Evolutionary conservation across 2,797 vertebrate genomes (phyloP), one percentile per base, ranked within the genome.

Genomic region (Setipinna tenuifilis): DNA sequence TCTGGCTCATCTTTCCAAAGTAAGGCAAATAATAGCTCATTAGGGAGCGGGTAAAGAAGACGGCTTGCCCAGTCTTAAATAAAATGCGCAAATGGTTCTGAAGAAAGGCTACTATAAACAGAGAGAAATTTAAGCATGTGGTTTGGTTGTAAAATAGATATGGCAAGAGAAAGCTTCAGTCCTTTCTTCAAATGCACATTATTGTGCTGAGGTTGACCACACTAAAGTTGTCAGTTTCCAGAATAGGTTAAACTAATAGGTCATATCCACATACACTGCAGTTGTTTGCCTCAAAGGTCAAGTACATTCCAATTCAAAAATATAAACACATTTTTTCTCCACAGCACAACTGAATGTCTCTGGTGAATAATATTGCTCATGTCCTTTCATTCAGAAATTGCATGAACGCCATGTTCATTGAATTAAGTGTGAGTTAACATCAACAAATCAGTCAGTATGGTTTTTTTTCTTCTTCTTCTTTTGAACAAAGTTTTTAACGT

Each of bases 221-320:
- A 78, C 11, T 78, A 54, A 54, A 17, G 71, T 44, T 21, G 35
- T 78, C 19, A 44, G 16, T 78, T 44, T 78, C 44, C 35, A 78
- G 35, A 41, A 44, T n/a, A 75, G 68, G 31, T 75, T 75, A 17
- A 35, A 75, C 28, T 14, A 19, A 78, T 16, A 16, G 6, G 31
- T 44, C 71, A 21, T 6, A 78, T 78, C 71, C 17, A 78, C 35
- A 81, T 62, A 25, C 65, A 31, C 31, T 17, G 25, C 83, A 81
- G 31, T 75, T 31, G 81, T 88, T 83, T 68, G 78, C 35, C 62
- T 65, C 83, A 89, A 83, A 44, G 68, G 87, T 88, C 82, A 48
- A 84, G 78, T 88, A 88, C 68, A 90, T 87, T 90, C 87, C 83
- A 82, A 82, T 91, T 89, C 84, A 89, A 91, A 92, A 90, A 90